Evolutionary conservation across 2,888 invertebrate genomes (phyloP).

Genomic region (Agriotes lineatus): DNA sequence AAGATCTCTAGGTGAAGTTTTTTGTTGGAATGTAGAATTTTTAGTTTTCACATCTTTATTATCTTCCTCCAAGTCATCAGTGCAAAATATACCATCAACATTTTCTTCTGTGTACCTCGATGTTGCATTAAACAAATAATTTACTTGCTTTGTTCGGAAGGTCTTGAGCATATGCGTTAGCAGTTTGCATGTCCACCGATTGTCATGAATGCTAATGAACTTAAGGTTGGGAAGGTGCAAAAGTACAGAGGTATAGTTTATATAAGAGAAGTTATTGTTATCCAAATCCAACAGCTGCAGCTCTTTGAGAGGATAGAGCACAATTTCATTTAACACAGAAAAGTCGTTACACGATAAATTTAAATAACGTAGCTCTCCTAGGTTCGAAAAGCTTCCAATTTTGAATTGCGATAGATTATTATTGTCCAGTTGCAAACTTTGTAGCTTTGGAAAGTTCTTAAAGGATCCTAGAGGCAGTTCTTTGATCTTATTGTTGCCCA

Average conservation of each 20-base stretch:
- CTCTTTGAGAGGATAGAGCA: neutral
- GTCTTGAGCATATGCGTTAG: neutral
- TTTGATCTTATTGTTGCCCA: neutral
- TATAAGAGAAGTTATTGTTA: neutral
- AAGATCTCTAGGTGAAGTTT: too few species aligned
- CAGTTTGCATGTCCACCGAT: constrained; percentile 5
- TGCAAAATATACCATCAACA: neutral
- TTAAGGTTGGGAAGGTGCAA: neutral
- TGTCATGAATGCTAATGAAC: neutral
- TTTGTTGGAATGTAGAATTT: too few species aligned
- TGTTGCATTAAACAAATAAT: constrained; percentile 2
- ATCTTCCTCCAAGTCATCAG: too few species aligned
- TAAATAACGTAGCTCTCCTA: neutral
- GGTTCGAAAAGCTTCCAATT: constrained; percentile 12
- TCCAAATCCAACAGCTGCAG: neutral
- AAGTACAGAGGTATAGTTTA: constrained; percentile 7
- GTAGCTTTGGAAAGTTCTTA: neutral
- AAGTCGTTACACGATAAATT: constrained; percentile 17
- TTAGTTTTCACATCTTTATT: too few species aligned
- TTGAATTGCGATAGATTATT: constrained; percentile 11
- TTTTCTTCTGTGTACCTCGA: neutral
- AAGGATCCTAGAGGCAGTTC: neutral
- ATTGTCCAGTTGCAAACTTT: constrained; percentile 1
- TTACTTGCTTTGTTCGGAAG: neutral
- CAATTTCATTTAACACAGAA: neutral